Evolutionary conservation across 2,888 invertebrate genomes (phyloP), one percentile per base, ranked within the genome.

Genomic region (Odontomyia ornata): DNA sequence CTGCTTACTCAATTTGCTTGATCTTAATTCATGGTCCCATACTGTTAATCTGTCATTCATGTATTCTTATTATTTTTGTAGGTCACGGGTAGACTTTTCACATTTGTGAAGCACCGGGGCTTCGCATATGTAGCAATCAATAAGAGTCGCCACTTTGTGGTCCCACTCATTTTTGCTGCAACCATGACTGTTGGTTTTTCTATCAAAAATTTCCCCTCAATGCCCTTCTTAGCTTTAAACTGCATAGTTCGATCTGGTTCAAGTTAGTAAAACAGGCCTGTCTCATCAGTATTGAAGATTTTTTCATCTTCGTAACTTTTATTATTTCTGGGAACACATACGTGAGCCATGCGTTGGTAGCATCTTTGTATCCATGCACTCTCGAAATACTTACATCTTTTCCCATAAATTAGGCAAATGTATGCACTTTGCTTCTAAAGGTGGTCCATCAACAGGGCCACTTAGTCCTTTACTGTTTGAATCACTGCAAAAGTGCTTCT

Each of bases 151-250:
- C 80, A 79, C 83, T 85, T 85, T 80, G 82, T 82, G 13, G 82
- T 81, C 2, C 83, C 84, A 76, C 75, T 80, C 81, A 82, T 82
- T 76, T 84, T 85, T 47, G 82, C 81, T 28, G 81, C 81, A 75
- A 84, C 79, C 78, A 84, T 27, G n/a, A 84, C 78, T 18, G 83
- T 84, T 21, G 84, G 78, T 79, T 82, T 79, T 56, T 82, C 81
- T 79, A 84, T 84, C 57, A 83, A 83, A 67, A 83, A 77, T 80
- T 85, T 85, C 64, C 84, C 83, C 18, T 83, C 83, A 27, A 77
- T 79, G 76, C 84, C 84, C 76, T 83, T 36, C 75, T 79, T 80
- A 0, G 80, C 80, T 80, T 81, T 81, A 57, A 81, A 82, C 79
- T 80, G 81, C 30, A 82, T 57, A 36, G 80, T 82, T 75, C 79